A percentile compares a stretch with the other conserved stretches of the same genome.
These are phyloP conservation scores for Platanista minor DNA, from an alignment of 2,113 vertebrate genomes.

Conservation along the genomic window DNA sequence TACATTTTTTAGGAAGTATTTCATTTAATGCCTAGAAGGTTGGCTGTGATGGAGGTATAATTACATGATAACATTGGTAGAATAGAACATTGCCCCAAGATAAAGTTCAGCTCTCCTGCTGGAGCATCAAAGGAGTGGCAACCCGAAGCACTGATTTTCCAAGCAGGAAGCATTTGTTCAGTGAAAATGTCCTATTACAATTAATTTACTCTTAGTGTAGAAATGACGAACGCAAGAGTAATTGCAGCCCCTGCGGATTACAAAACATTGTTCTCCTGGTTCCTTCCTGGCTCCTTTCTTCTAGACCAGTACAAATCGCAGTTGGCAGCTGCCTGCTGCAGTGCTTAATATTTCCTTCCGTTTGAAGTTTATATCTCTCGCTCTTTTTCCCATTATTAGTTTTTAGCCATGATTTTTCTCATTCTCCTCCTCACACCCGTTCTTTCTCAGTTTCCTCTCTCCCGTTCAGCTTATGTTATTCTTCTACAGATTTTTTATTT, in stretches of 20 bases:
- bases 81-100: not conserved
- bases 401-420: not conserved
- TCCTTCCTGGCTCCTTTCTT: constrained; percentile 47
- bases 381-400: not conserved
- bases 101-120: not conserved
- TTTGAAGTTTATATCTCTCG: not conserved
- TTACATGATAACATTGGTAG: constrained; percentile 4
- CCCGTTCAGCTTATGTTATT: not conserved
- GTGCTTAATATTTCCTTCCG: not conserved
- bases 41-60: not conserved
- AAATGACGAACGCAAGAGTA: constrained; percentile 33
- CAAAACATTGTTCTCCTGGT: constrained; percentile 41
- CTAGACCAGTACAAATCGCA: not conserved
- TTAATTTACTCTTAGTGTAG: constrained; percentile 54
- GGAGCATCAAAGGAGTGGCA: not conserved
- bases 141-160: not conserved
- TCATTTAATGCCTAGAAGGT: not conserved
- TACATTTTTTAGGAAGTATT: not conserved
- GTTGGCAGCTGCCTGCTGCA: not conserved
- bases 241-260: constrained; percentile 37
- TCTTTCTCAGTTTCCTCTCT: not conserved
- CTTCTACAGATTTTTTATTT: not conserved
- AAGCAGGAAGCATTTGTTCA: constrained; percentile 48
- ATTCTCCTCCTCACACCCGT: not conserved
- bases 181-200: constrained; percentile 53